phyloP scores from a whole-genome alignment of 2,888 invertebrate genomes.

The Hemaris fuciformis region DNA sequence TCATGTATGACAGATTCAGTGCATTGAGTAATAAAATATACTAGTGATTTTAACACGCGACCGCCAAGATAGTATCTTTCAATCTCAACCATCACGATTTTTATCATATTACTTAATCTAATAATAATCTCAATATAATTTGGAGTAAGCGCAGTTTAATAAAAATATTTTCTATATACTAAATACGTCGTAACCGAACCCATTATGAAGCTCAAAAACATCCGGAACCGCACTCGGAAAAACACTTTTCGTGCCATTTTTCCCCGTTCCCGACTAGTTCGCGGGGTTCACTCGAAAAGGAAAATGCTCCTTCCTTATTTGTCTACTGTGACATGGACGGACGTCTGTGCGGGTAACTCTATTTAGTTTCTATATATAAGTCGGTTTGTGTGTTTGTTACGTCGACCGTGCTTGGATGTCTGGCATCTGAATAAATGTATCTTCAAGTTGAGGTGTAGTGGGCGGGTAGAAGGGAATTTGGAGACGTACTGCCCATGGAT shows the following conservation, averaged over 20 bases:
- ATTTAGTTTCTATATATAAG: constrained; percentile 7
- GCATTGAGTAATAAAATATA: no score
- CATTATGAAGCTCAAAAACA: neutral
- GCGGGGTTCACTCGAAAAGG: constrained; percentile 45
- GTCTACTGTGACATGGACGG: constrained; percentile 62
- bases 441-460: neutral
- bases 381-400: neutral
- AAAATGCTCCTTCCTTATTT: constrained; percentile 69
- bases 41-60: no score
- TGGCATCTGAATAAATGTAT: neutral
- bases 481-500: no score
- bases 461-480: neutral
- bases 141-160: neutral
- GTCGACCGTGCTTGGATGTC: neutral
- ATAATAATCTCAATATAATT: neutral
- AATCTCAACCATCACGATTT: no score
- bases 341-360: constrained; percentile 22
- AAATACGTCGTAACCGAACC: neutral
- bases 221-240: neutral
- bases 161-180: neutral
- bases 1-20: no score
- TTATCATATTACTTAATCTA: no score
- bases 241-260: constrained; percentile 11
- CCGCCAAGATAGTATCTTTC: no score
- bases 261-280: constrained; percentile 17